Base-by-base conservation (phyloP, 1,140 invertebrate genomes). In the Dreissena polymorpha region DNA sequence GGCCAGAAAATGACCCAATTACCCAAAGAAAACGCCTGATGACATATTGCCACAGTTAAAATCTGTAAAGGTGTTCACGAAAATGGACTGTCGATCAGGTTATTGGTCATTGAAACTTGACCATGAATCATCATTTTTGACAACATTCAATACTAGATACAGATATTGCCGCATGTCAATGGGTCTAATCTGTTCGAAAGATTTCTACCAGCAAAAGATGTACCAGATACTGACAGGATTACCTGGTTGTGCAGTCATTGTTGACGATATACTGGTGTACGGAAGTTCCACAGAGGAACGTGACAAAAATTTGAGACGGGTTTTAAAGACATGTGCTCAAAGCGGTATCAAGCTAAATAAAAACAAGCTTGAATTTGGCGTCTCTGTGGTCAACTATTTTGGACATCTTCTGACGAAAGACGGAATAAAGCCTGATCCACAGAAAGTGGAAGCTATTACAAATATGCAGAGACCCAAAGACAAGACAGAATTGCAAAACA, bases 81-180 rank as follows among this genome's bases (percentile, higher is more conserved):
- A 21, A 27, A 16, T 68, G 21, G 29, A 68, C 25, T n/a, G 0
- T 5, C 18, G 25, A 68, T 68, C 65, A 25, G 65, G 65, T 68
- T 68, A 68, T 25, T 68, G 65, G 65, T n/a, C 16, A n/a, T n/a
- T 60, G 6, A 23, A 60, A 23, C 21, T 60, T 18, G 21, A 18
- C 6, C 16, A 60, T n/a, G 57, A 60, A 23, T 60, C 57, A n/a
- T 87, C 87, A 55, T 73, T 83, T 29, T 53, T 92, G 10, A 86
- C 85, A 10, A 87, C 86, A 0, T 92, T 92, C 57, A 86, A 86
- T n/a, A 91, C 90, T 25, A 63, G 86, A 21, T 86, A 81, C 21
- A 60, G 57, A 60, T 60, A n/a, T 60, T 23, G 16, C 21, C 16
- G 12, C 16, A 18, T 60, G 16, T 10, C 57, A n/a, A n/a, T 60